Conservation (phyloP, 2,797 vertebrate genomes). For the Enteromius treurensis region DNA sequence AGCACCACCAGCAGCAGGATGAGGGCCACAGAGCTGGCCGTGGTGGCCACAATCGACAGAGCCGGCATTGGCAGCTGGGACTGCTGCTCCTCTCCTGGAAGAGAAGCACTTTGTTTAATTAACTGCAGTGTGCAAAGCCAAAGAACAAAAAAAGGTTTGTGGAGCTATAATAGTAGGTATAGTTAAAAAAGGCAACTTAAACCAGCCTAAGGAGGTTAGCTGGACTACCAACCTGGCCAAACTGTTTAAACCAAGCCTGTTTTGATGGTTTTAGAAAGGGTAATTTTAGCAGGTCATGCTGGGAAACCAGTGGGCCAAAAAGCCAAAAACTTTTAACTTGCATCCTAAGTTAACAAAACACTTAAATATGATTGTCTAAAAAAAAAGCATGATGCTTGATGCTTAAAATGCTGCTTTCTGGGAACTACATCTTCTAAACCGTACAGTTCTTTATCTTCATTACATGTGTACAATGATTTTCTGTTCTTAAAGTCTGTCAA, state of each 20-base stretch:
- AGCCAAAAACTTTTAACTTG: not conserved
- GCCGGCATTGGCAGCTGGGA: conserved; percentile 88
- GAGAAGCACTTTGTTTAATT: conserved; percentile 41
- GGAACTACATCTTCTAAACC: not conserved
- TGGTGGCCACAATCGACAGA: conserved; percentile 92
- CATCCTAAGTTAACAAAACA: not conserved
- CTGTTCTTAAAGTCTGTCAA: not conserved
- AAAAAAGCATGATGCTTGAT: not conserved
- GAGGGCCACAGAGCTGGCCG: conserved; percentile 91
- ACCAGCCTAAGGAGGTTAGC: not conserved
- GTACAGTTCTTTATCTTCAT: not conserved
- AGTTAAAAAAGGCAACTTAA: not conserved
- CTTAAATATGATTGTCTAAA: not conserved
- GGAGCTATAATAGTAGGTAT: not conserved
- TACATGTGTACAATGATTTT: not conserved
- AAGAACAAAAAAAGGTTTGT: not conserved
- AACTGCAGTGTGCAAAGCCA: not conserved
- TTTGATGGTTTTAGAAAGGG: not conserved
- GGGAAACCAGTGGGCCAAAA: not conserved
- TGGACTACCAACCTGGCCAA: not conserved
- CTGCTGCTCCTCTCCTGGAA: conserved; percentile 86
- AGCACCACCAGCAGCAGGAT: conserved; percentile 95
- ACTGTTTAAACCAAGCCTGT: not conserved
- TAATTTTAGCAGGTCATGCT: not conserved
- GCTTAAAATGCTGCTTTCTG: not conserved